Evolutionary conservation across 2,888 invertebrate species (phyloP).

Genomic region (Steinernema scapterisci): DNA sequence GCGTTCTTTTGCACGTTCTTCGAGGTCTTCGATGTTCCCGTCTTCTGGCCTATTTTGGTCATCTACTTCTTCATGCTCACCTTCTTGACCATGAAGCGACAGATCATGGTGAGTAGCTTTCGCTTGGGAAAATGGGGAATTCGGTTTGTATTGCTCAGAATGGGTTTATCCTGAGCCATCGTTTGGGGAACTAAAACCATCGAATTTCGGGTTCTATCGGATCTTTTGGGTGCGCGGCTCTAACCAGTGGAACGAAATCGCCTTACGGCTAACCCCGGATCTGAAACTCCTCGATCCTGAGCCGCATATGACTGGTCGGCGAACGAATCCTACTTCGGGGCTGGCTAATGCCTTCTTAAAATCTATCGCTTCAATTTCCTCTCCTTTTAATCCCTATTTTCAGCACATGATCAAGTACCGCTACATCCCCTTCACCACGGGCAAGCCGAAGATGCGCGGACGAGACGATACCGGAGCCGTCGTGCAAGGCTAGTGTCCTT

Average conservation of each 20-base stretch:
- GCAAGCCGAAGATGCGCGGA: constrained; percentile 87
- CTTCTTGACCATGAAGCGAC: constrained; percentile 98
- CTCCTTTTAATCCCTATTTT: constrained; percentile 59
- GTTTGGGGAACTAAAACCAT: no score
- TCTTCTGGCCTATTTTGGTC: constrained; percentile 99
- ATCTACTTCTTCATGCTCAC: constrained; percentile 99
- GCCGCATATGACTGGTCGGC: no score
- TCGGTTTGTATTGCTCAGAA: no score
- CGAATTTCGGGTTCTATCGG: no score
- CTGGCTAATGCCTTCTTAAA: no score
- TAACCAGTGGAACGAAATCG: no score
- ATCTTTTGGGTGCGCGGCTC: no score
- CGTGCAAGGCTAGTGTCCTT: constrained; percentile 71
- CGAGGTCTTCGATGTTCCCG: constrained; percentile 96
- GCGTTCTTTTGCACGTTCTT: constrained; percentile 92
- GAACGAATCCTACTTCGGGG: no score
- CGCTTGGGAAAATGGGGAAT: neutral
- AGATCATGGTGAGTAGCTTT: constrained; percentile 87
- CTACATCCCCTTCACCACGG: constrained; percentile 96
- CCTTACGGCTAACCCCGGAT: no score
- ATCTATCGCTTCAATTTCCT: constrained; percentile 1
- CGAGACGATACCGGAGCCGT: constrained; percentile 69
- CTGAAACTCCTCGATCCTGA: no score
- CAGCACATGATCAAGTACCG: constrained; percentile 99
- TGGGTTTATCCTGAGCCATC: no score